Evolutionary conservation across 1,140 invertebrate species (phyloP).

Genomic region (Drosophila quadrilineata): DNA sequence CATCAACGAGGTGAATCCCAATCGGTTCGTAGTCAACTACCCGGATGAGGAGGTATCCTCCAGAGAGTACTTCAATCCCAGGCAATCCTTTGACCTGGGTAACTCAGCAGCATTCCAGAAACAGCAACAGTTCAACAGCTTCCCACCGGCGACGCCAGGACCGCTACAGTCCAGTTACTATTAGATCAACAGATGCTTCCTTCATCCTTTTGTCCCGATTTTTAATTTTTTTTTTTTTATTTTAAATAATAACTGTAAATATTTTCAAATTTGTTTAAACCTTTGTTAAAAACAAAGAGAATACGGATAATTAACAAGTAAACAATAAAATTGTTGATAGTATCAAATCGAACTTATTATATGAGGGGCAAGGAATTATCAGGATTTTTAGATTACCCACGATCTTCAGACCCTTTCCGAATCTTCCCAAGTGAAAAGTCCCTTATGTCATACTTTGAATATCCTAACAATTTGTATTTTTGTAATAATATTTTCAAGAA

Average conservation of each 20-base stretch:
- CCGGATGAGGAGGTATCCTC: background rate
- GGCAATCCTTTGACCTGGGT: background rate
- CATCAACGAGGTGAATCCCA: background rate
- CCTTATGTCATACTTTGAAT: constrained; percentile 47
- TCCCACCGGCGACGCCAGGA: constrained; percentile 6
- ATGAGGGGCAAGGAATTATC: too few species aligned
- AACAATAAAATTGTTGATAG: constrained; percentile 17
- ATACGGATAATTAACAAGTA: too few species aligned
- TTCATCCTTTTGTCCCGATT: background rate
- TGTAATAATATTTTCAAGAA: constrained; percentile 76
- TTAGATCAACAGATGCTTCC: background rate
- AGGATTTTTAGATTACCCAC: too few species aligned
- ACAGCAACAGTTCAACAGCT: constrained; percentile 5
- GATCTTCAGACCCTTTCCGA: too few species aligned
- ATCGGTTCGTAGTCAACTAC: constrained; percentile 24
- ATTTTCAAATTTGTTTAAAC: too few species aligned
- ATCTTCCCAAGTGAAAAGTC: too few species aligned
- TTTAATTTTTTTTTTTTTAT: constrained; percentile 17
- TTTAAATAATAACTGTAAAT: background rate
- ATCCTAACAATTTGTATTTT: constrained; percentile 70
- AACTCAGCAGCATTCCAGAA: background rate
- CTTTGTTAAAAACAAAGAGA: background rate
- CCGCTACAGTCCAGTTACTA: constrained; percentile 22
- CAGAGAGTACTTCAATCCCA: background rate
- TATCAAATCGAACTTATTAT: background rate